Evolutionary conservation across 1,140 invertebrate species (phyloP), one percentile per base, ranked within the genome.

Genomic region (Arctopsyche grandis): DNA sequence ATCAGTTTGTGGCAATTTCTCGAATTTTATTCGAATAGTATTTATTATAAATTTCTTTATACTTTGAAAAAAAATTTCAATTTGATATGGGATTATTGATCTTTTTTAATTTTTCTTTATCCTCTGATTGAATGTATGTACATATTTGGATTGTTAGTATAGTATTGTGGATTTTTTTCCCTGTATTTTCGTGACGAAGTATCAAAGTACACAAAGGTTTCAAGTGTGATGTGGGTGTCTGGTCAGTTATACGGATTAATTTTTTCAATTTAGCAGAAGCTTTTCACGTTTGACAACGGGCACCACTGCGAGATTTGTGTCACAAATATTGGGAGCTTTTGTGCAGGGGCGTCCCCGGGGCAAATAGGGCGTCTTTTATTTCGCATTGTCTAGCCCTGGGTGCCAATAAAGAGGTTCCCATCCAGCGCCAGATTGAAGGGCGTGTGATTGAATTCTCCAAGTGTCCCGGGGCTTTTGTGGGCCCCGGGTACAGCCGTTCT

Each of bases 361-460:
- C 29, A 48, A 56, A 70, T 58, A 60, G 58, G 46, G 77, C 73
- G 71, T 79, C 73, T 79, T 81, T 81, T 81, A 79, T 79, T 79
- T 79, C 77, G 69, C 63, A 79, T 79, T 81, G 77, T 79, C 77
- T 79, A 21, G 66, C 80, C 69, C 56, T 19, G 75, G 69, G 78
- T 58, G 52, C 38, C 80, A 81, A 81, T 81, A 81, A 81, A 81
- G 80, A 74, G 69, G 38, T 44, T 52, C 70, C 56, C 56, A 9
- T 19, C 29, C 69, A 71, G 77, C 21, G 22, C 48, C 71, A 78
- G 76, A 80, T 78, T 82, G 78, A 82, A 75, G 81, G 78, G 69
- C 29, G 58, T 75, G 75, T 82, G 81, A 82, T 82, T 82, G 81
- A 82, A 82, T 82, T 82, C 78, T 81, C 48, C 60, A 74, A 79